phyloP scores from a whole-genome alignment of 2,797 vertebrate genomes.

The Labeo calbasu region DNA sequence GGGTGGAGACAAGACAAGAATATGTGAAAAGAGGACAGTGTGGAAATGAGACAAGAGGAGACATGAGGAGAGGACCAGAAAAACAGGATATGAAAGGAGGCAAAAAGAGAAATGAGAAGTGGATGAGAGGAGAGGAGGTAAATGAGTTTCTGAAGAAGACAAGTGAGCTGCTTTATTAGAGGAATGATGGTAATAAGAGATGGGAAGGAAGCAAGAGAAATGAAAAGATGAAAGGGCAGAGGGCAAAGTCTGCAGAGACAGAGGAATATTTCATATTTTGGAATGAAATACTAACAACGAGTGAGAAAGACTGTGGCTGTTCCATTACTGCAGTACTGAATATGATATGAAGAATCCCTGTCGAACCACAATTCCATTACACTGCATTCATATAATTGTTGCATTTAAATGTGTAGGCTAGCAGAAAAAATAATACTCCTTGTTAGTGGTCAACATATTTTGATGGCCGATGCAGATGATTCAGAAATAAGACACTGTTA shows the following conservation, averaged over 20 bases:
- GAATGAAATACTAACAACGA: not conserved
- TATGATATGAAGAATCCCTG: not conserved
- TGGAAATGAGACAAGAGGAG: not conserved
- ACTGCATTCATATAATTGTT: not conserved
- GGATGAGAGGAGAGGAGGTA: not conserved
- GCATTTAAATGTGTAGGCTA: not conserved
- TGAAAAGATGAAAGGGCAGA: not conserved
- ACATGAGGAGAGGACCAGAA: not conserved
- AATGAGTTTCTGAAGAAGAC: conserved; percentile 9
- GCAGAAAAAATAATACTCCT: not conserved
- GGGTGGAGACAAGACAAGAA: not conserved
- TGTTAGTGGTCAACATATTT: not conserved
- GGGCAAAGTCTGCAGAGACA: not conserved
- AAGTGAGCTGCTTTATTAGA: conserved; percentile 15
- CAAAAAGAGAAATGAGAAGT: not conserved
- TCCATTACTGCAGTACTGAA: not conserved
- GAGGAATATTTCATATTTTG: not conserved
- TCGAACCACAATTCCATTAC: not conserved
- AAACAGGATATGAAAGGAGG: not conserved
- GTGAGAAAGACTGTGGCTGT: not conserved
- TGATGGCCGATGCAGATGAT: not conserved
- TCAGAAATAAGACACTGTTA: not conserved
- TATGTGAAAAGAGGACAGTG: not conserved
- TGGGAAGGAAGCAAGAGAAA: not conserved
- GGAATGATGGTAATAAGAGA: not conserved